Evolutionary conservation across 2,113 vertebrate species (phyloP), one percentile per base, ranked within the genome.

Genomic region (Nettapus auritus): DNA sequence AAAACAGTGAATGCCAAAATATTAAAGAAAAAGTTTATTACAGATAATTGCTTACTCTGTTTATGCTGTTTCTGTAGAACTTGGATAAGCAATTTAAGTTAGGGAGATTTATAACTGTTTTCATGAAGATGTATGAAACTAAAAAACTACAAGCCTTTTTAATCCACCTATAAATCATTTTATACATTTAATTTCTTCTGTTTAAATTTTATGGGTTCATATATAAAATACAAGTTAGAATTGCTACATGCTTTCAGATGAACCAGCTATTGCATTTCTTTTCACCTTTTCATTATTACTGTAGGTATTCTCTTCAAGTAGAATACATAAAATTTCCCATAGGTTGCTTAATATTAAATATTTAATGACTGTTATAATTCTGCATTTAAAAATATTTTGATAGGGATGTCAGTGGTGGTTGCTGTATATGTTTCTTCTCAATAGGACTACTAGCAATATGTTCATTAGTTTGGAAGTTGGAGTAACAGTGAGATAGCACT

Each of bases 11-110:
- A 92, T 95, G 89, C 82, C 81, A 97, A 79, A 88, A 75, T 96
- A 98, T 97, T 97, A 97, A 97, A 96, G 94, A 91, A 97, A 98
- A 98, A 95, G 95, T 98, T 98, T 98, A 98, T 98, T 98, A 97
- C 87, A 98, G 95, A 97, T 98, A 98, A 98, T 98, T 98, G 93
- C 93, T 97, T 94, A 81, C 53, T 97, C 92, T 97, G 88, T 97
- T 98, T 97, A 96, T 94, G 76, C 77, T 94, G 63, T 93, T 97
- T 96, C 93, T 96, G 90, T 96, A 95, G 83, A 95, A 95, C 60
- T 90, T 89, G 95, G 94, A 95, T 97, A 97, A 97, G 96, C 96
- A 98, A 97, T 97, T 98, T 97, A 97, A 93, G 87, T 94, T 98
- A 94, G 71, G 96, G 95, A 98, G 97, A 98, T 98, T 98, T 98